These are phyloP conservation scores for Luidia sarsii DNA, from an alignment of 53 echinoderm and acorn worm genomes.

Conservation along the genomic window DNA sequence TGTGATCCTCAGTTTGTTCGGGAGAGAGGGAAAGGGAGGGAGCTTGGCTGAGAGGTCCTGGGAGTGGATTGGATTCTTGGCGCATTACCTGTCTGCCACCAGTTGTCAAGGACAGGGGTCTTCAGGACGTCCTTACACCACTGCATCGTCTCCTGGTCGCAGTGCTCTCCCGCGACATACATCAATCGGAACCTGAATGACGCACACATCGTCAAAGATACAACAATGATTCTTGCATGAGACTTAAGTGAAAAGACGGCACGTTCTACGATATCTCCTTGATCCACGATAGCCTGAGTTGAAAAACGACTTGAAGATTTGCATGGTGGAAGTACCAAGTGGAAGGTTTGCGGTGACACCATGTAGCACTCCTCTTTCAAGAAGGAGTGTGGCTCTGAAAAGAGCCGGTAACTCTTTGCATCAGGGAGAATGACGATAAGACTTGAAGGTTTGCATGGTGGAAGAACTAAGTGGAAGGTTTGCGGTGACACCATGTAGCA, in stretches of 20 bases:
- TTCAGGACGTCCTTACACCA: constrained; percentile 84
- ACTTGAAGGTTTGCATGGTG: too few species aligned
- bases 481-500: too few species aligned
- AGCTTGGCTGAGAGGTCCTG: too few species aligned
- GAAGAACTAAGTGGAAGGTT: too few species aligned
- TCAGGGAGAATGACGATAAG: too few species aligned
- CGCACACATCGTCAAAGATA: not conserved
- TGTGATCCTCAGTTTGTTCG: too few species aligned
- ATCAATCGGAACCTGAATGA: constrained; percentile 69
- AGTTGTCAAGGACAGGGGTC: constrained; percentile 88
- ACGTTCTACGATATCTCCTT: constrained; percentile 92
- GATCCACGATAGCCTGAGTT: constrained; percentile 86
- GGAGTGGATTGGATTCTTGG: not conserved
- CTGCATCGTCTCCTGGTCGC: constrained; percentile 80
- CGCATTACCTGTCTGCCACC: constrained; percentile 97
- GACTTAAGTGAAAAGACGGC: constrained; percentile 83
- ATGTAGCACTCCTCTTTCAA: too few species aligned
- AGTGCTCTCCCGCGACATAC: constrained; percentile 93
- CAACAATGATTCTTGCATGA: not conserved
- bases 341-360: too few species aligned
- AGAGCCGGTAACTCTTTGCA: too few species aligned
- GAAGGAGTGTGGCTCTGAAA: too few species aligned
- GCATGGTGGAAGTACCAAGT: too few species aligned
- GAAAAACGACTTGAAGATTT: not conserved
- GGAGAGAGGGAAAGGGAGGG: too few species aligned